Percentiles rank a stretch among this genome's conserved stretches.
Conservation (phyloP, 2,797 vertebrate species). For the Halcyon chelicuti region DNA sequence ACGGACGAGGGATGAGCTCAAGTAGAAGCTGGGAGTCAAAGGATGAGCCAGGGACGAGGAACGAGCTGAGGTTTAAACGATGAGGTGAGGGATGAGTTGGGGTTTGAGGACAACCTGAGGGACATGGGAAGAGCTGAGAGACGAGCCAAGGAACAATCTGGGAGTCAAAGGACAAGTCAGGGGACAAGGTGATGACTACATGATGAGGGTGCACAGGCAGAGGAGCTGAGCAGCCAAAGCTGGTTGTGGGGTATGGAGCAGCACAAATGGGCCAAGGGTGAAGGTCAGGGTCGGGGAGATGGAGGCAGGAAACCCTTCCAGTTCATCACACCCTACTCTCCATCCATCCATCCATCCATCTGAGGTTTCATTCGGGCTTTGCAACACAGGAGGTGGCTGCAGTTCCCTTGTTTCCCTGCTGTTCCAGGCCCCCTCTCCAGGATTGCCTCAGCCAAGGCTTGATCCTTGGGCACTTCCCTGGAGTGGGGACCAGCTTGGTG, state of each 20-base stretch:
- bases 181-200: no score
- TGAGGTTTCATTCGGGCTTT: neutral
- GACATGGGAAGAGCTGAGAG: neutral
- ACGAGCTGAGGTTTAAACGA: neutral
- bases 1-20: neutral
- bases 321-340: accelerated
- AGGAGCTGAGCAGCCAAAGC: neutral
- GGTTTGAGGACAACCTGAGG: neutral
- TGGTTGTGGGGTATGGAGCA: neutral
- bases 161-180: neutral
- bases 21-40: neutral
- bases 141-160: neutral
- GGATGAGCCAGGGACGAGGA: neutral
- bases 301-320: neutral
- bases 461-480: neutral
- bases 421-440: neutral
- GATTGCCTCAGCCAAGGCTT: accelerated
- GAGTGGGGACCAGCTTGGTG: neutral
- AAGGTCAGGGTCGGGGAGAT: neutral
- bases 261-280: accelerated
- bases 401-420: neutral
- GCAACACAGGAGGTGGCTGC: accelerated
- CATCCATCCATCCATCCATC: accelerated
- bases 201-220: neutral
- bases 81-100: no score